Base-by-base conservation (phyloP, 2,888 invertebrate species). In the Phengaris arion region DNA sequence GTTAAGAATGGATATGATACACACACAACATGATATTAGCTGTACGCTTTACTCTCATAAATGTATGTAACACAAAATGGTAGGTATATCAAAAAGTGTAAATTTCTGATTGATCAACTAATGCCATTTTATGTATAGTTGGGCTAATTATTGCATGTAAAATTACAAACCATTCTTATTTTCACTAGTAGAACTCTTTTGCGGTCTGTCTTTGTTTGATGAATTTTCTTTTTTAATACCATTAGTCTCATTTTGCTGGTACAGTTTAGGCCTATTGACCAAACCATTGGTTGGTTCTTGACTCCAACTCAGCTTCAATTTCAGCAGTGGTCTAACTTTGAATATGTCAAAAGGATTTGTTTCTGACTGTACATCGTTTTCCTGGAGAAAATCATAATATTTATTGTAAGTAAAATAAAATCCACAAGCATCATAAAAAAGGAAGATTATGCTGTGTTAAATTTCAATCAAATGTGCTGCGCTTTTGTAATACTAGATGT, bases 231-330 rank as follows among this genome's bases (percentile, higher is more conserved):
- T 92, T 77, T 91, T 93, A 3, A 85, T 74, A 2, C 91, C 91
- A 74, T 90, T 91, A 7, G 81, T 80, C 51, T 93, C 93, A 72
- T 77, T 85, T 59, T 92, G 93, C 78, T 93, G 93, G 80, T 91
- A 95, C 74, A 95, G 92, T 79, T 95, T 94, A 4, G 96, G 96
- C 80, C 96, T 90, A 81, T 96, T 96, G 9, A 96, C 96, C 68
- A 95, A 88, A 13, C 95, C 95, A 74, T 94, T 95, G 54, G 95
- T 95, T 0, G 96, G 95, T 82, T 96, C 96, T 78, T 95, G 95
- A 74, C 97, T 96, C 98, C 98, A 98, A 81, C 95, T 95, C 72
- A 98, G 91, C 82, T 96, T 96, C 83, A 98, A 96, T 89, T 98
- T 98, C 2, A 98, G 91, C 77, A 96, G 95, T 0, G 98, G 98